Evolutionary conservation across 1,140 invertebrate genomes (phyloP).

Genomic region (Caenorhabditis remanei): DNA sequence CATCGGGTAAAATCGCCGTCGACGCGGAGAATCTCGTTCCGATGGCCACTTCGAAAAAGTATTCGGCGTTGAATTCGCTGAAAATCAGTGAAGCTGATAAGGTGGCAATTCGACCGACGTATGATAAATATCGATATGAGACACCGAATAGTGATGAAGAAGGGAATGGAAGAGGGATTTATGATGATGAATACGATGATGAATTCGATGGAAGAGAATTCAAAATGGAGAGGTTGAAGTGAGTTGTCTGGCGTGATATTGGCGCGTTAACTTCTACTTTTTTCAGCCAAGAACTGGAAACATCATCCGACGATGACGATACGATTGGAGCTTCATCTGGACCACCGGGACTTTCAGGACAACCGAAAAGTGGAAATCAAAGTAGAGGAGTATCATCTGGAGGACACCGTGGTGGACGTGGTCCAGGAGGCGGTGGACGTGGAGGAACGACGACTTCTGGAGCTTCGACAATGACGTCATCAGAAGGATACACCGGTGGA

Average conservation of each 20-base stretch:
- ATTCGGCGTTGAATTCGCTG: slow-evolving; percentile 34
- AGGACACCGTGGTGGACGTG: background rate
- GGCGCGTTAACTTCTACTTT: background rate
- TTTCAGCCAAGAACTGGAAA: slow-evolving; percentile 39
- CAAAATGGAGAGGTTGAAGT: slow-evolving; percentile 27
- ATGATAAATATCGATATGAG: slow-evolving; percentile 44
- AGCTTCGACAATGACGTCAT: background rate
- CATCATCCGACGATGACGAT: slow-evolving; percentile 23
- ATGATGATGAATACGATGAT: slow-evolving; percentile 48
- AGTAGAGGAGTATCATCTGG: background rate
- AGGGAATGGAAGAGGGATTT: background rate
- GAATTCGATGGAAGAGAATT: slow-evolving; percentile 40
- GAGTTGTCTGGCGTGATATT: background rate
- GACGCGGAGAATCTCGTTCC: slow-evolving; percentile 47
- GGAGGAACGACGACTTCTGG: background rate
- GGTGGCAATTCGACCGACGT: slow-evolving; percentile 24
- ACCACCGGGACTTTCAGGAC: background rate
- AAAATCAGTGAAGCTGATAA: slow-evolving; percentile 28
- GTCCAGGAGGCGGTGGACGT: background rate
- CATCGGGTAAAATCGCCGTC: background rate
- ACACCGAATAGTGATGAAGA: background rate
- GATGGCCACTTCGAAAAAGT: slow-evolving; percentile 31
- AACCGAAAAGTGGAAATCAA: background rate
- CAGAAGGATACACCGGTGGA: slow-evolving; percentile 33
- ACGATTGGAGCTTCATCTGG: background rate